phyloP scores from a whole-genome alignment of 1,140 invertebrate species.

The Chironomus tepperi region DNA sequence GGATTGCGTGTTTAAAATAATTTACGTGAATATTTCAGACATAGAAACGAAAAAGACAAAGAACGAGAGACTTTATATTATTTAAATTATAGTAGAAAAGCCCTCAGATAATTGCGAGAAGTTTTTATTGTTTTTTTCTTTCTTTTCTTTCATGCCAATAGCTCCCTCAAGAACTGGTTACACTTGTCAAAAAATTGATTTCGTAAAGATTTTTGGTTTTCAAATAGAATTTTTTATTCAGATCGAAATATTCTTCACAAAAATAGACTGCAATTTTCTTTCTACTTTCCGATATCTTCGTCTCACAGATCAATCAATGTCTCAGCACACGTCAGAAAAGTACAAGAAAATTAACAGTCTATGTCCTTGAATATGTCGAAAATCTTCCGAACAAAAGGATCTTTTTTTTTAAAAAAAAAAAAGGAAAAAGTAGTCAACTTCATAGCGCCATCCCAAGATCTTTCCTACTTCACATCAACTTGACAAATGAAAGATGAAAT shows the following conservation, averaged over 20 bases:
- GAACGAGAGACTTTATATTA: background rate
- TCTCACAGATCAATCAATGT: conserved; percentile 18
- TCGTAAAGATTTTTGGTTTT: background rate
- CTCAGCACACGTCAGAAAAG: background rate
- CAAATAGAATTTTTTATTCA: too few species aligned
- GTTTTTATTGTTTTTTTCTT: background rate
- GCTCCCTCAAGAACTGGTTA: background rate
- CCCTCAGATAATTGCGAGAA: background rate
- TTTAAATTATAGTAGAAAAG: conserved; percentile 15
- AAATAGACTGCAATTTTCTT: too few species aligned
- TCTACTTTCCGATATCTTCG: background rate
- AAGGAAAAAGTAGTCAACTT: background rate
- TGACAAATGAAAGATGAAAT: conserved; percentile 20
- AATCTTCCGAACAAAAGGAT: background rate
- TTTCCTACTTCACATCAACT: background rate
- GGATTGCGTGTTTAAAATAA: conserved; percentile 21
- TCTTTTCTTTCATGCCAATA: background rate
- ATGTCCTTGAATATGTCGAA: conserved; percentile 2
- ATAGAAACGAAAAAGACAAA: background rate
- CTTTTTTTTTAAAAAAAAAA: background rate
- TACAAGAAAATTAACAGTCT: conserved; percentile 21
- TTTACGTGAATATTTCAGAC: conserved; percentile 5
- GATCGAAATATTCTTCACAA: too few species aligned
- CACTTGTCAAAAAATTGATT: conserved; percentile 13
- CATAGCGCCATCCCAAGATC: background rate